Evolutionary conservation across 1,140 invertebrate species (phyloP), one percentile per base, ranked within the genome.

Genomic region (Plodia interpunctella): DNA sequence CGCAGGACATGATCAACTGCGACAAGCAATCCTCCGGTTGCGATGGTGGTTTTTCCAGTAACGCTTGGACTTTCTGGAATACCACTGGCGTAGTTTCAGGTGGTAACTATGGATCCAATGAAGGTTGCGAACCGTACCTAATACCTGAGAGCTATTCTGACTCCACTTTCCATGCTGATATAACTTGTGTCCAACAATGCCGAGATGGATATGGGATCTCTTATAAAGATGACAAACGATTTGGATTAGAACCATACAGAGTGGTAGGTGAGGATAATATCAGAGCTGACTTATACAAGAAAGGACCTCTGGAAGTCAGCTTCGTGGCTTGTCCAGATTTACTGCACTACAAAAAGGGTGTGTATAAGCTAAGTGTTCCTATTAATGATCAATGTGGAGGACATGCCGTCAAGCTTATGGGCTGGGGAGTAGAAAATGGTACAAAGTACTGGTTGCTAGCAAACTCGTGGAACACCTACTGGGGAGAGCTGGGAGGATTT

Each of bases 401-500:
- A 3, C 97, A 98, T 87, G 96, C 97, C 19, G 94, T 98, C 28
- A 94, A 94, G 74, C 93, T 98, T 15, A 80, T 98, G 2, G 96
- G 97, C 19, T 97, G 95, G 94, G 96, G 96, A 13, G 92, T 92
- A 3, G 95, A 96, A 74, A 91, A 94, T 59, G 91, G 91, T 0
- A 91, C 90, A 13, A 93, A 94, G 6, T 98, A 97, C 75, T 98
- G 97, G 97, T 89, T 96, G 0, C 91, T 96, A 61, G 96, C 94
- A 50, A 98, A 98, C 88, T 97, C 95, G 0, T 98, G 97, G 96
- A 97, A 97, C 80, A 89, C 90, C 13, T 95, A 96, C 73, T 97
- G 96, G 96, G 96, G 93, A 35, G 91, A 93, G 75, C 88, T 92
- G 80, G 96, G 44, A 5, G 30, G 44, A 17, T 49, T 49, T 19